These are phyloP conservation scores for Rhea pennata DNA, from an alignment of 2,113 vertebrate genomes.

Conservation along the genomic window DNA sequence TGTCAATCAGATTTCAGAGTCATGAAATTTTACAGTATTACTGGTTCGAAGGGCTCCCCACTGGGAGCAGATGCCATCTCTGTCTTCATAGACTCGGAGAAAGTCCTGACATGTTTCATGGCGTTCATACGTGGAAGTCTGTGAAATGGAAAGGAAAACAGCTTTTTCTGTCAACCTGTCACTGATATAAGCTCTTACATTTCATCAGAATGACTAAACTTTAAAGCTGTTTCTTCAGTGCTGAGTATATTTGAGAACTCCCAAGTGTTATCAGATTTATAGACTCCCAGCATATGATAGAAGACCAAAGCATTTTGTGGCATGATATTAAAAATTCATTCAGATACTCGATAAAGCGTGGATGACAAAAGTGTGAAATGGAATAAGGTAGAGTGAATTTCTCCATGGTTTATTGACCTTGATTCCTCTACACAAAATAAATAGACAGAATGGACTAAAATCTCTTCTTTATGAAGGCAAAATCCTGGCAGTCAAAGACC, in stretches of 20 bases:
- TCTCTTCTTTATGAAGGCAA: conserved; percentile 79
- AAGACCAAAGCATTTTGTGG: conserved; percentile 81
- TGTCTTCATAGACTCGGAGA: conserved; percentile 82
- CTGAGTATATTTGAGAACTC: conserved; percentile 82
- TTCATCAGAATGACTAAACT: conserved; percentile 87
- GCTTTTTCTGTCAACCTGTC: conserved; percentile 91
- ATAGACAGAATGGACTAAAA: conserved; percentile 78
- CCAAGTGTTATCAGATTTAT: conserved; percentile 84
- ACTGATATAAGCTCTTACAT: conserved; percentile 85
- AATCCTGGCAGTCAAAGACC: conserved; percentile 76
- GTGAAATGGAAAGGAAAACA: conserved; percentile 90
- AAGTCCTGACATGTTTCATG: conserved; percentile 88
- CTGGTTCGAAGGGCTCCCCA: conserved; percentile 80
- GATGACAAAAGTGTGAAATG: conserved; percentile 79
- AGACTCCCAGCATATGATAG: conserved; percentile 77
- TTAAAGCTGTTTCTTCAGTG: conserved; percentile 83
- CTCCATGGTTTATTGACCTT: conserved; percentile 82
- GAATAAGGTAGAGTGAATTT: conserved; percentile 77
- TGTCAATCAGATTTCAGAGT: conserved; percentile 83
- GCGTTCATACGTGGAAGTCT: conserved; percentile 85
- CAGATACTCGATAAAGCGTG: conserved; percentile 78
- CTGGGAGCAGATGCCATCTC: conserved; percentile 84
- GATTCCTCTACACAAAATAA: conserved; percentile 82
- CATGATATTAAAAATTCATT: conserved; percentile 84
- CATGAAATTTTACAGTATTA: conserved; percentile 81